Conservation (phyloP, 2,888 invertebrate species). For the Macrophya alboannulata region DNA sequence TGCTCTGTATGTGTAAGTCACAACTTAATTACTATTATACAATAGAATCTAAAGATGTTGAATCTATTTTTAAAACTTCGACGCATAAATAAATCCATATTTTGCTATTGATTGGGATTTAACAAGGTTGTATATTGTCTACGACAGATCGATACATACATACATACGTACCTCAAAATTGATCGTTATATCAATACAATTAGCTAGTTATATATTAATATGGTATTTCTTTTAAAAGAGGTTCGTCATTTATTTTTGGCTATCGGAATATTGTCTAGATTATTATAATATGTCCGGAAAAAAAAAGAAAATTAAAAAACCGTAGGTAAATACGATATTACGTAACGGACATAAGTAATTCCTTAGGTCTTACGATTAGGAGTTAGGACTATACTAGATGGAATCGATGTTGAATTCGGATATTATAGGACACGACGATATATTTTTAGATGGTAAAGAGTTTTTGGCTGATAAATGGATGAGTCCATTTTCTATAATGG, state of each 20-base stretch:
- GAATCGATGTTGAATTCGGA: constrained; percentile 43
- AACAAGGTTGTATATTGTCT: constrained; percentile 66
- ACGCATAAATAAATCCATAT: constrained; percentile 74
- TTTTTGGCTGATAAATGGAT: constrained; percentile 66
- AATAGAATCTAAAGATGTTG: constrained; percentile 77
- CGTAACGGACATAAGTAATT: constrained; percentile 62
- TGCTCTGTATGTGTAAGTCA: constrained; percentile 65
- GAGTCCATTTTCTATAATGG: constrained; percentile 63
- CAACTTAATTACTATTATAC: constrained; percentile 75
- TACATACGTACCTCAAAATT: constrained; percentile 78
- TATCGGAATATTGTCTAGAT: constrained; percentile 70
- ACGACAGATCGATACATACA: constrained; percentile 75
- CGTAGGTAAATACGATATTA: constrained; percentile 6
- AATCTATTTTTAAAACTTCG: constrained; percentile 78
- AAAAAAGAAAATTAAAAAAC: constrained; percentile 44
- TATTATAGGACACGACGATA: constrained; percentile 61
- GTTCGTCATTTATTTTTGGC: constrained; percentile 75
- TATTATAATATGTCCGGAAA: constrained; percentile 26
- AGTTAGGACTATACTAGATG: constrained; percentile 46
- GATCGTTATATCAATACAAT: constrained; percentile 78
- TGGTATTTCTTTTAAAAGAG: constrained; percentile 58
- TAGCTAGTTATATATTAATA: constrained; percentile 70
- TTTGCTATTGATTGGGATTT: constrained; percentile 74
- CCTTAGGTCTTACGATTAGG: constrained; percentile 64
- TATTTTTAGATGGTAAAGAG: constrained; percentile 73